Evolutionary conservation across 2,113 vertebrate genomes (phyloP), one percentile per base, ranked within the genome.

Genomic region (Phaetusa simplex): DNA sequence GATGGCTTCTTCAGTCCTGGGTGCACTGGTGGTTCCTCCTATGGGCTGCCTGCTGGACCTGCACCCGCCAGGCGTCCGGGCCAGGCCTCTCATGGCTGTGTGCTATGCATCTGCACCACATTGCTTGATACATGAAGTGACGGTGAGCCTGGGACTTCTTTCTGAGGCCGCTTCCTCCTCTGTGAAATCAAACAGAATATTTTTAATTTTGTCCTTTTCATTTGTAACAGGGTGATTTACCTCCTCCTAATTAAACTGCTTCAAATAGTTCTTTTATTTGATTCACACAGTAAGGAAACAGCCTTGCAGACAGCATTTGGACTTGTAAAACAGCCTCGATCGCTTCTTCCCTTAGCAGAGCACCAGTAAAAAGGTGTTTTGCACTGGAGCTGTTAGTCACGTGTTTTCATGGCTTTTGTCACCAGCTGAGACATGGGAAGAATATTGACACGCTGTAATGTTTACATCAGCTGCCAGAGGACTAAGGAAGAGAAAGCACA

Each of bases 31-130:
- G 38, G 43, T 4, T 64, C 27, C 32, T 71, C 42, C 52, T 53
- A 34, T 1, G 2, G 56, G 30, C 14, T 40, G 21, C 7, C 34
- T 59, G 14, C 30, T 58, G 56, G 30, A 40, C 13, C 70, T 19
- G 8, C 26, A 50, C 12, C 24, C 16, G 3, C 34, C 15, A 32
- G 29, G 19, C 0, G 0, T 18, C 34, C 0, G 2, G 40, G 40
- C 50, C 61, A 52, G 34, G 8, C 3, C 22, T 62, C 16, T 66
- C 74, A 49, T 0, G 0, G 36, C 15, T 52, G 47, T 1, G 0
- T 58, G 26, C 15, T 2, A 0, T 38, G 30, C 22, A 29, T 40
- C 30, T 22, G n/a, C 32, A 23, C 38, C 6, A 1, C 8, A 14
- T 23, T 80, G 23, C 45, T 2, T 67, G 36, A 26, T 42, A 18